phyloP scores from a whole-genome alignment of 2,113 vertebrate genomes.

The Rhagologus leucostigma region DNA sequence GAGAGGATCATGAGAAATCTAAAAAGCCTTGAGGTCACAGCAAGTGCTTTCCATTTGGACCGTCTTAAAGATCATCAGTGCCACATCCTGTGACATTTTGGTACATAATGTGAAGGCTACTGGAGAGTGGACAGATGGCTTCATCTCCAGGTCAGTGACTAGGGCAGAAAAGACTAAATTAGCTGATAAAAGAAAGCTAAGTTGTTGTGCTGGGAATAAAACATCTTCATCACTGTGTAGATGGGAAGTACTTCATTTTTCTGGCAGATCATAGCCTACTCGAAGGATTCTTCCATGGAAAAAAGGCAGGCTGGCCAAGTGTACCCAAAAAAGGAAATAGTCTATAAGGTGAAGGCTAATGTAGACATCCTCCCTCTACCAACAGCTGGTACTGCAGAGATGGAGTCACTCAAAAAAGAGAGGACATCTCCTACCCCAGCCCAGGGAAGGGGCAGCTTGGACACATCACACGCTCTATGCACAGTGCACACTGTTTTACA shows the following conservation, averaged over 20 bases:
- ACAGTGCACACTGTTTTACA: neutral
- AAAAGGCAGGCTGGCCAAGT: neutral
- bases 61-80: neutral
- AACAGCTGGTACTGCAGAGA: neutral
- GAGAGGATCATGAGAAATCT: neutral
- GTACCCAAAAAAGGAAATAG: neutral
- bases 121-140: slow-evolving; percentile 5
- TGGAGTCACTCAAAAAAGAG: neutral
- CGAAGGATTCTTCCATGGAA: neutral
- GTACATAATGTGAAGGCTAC: neutral
- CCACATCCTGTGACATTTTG: neutral
- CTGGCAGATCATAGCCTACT: neutral
- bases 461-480: neutral
- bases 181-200: neutral
- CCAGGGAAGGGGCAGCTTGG: neutral
- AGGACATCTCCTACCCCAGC: neutral
- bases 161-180: slow-evolving; percentile 12
- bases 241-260: neutral
- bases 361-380: neutral
- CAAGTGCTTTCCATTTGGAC: slow-evolving; percentile 13
- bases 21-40: neutral
- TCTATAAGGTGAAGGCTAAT: neutral
- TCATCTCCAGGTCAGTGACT: slow-evolving; percentile 1
- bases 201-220: neutral
- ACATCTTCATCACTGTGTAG: neutral